Evolutionary conservation across 1,140 invertebrate species (phyloP).

Genomic region (Drosophila sturtevanti): DNA sequence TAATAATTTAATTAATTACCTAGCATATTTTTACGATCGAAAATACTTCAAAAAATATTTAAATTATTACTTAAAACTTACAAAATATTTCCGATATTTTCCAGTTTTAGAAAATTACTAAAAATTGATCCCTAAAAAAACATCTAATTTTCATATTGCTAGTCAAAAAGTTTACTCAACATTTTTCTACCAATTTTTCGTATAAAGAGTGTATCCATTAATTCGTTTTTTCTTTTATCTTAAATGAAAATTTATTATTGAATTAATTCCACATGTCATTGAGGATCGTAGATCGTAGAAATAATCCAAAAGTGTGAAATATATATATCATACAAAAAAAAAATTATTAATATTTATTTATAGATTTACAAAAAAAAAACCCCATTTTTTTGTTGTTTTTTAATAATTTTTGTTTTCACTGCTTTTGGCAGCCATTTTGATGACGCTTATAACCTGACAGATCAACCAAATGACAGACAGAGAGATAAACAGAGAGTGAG

Average conservation of each 20-base stretch:
- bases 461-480: slow-evolving; percentile 24
- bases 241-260: neutral
- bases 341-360: slow-evolving; percentile 33
- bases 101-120: no score
- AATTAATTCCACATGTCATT: neutral
- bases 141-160: no score
- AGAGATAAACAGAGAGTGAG: no score
- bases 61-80: no score
- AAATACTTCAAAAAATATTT: no score
- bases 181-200: no score
- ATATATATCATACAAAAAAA: neutral
- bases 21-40: no score
- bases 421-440: slow-evolving; percentile 62
- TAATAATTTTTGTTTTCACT: slow-evolving; percentile 21
- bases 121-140: no score
- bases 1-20: no score
- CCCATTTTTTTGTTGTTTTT: slow-evolving; percentile 40
- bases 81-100: no score
- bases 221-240: neutral
- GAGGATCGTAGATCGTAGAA: neutral
- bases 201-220: neutral
- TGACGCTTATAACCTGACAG: slow-evolving; percentile 44
- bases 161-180: no score
- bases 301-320: neutral
- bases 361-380: slow-evolving; percentile 15